Evolutionary conservation across 2,113 vertebrate genomes (phyloP).

Genomic region (Electrona antarctica): DNA sequence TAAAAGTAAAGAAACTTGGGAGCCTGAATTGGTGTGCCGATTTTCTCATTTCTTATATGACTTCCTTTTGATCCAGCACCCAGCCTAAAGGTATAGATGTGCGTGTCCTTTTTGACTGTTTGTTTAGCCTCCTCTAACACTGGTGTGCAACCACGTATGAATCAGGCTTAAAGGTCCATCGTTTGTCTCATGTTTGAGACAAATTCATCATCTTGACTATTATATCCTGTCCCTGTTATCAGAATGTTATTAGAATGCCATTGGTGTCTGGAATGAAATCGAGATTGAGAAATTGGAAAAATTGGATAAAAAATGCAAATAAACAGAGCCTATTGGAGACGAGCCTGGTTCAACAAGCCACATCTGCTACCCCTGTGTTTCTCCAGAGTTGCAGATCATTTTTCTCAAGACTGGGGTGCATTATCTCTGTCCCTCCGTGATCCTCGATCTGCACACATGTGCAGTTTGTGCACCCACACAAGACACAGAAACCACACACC

Average conservation of each 20-base stretch:
- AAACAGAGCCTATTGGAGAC: slow-evolving; percentile 11
- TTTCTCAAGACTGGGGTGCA: slow-evolving; percentile 11
- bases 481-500: neutral
- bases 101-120: too few relatives aligned
- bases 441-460: neutral
- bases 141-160: too few relatives aligned
- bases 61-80: too few relatives aligned
- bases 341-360: slow-evolving; percentile 23
- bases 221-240: neutral
- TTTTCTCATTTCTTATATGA: too few relatives aligned
- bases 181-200: neutral
- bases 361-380: slow-evolving; percentile 52
- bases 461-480: too few relatives aligned
- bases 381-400: slow-evolving; percentile 29
- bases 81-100: too few relatives aligned
- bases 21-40: too few relatives aligned
- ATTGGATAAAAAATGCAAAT: slow-evolving; percentile 21
- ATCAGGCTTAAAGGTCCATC: too few relatives aligned
- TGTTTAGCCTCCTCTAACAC: too few relatives aligned
- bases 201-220: neutral
- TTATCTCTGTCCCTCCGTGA: slow-evolving; percentile 26
- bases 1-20: too few relatives aligned
- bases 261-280: slow-evolving; percentile 5
- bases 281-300: slow-evolving; percentile 4
- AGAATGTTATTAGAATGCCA: neutral